phyloP scores from a whole-genome alignment of 1,140 invertebrate genomes.

The Meloidogyne hapla region DNA sequence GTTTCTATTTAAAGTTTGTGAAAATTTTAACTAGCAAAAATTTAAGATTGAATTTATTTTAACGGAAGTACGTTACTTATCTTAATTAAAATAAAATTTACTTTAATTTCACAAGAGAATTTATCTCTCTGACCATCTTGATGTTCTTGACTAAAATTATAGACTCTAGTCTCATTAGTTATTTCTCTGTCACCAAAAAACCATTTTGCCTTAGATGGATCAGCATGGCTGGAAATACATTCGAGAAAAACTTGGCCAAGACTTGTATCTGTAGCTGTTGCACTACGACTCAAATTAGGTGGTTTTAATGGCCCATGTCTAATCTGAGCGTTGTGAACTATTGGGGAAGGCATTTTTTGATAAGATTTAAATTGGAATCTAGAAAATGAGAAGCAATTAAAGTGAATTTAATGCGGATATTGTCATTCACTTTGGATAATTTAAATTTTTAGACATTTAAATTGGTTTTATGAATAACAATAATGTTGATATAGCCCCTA shows the following conservation, averaged over 20 bases:
- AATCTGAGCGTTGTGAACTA: constrained; percentile 26
- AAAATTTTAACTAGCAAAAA: too few species aligned
- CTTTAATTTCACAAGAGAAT: constrained; percentile 28
- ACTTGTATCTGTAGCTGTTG: constrained; percentile 9
- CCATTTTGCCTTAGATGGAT: constrained; percentile 19
- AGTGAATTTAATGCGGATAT: neutral
- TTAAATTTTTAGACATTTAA: too few species aligned
- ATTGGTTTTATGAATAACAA: too few species aligned
- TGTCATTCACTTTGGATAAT: neutral
- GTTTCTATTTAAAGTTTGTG: too few species aligned
- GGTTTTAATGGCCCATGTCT: constrained; percentile 27
- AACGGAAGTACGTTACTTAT: too few species aligned
- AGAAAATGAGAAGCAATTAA: neutral
- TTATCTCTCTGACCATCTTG: constrained; percentile 21
- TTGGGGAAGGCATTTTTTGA: constrained; percentile 19
- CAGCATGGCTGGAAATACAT: constrained; percentile 19
- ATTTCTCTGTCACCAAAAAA: constrained; percentile 20
- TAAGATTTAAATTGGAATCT: neutral
- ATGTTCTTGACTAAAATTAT: constrained; percentile 19
- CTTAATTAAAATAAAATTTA: neutral
- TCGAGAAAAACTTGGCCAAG: constrained; percentile 27
- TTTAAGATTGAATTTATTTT: too few species aligned
- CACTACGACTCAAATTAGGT: constrained; percentile 14
- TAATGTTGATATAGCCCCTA: too few species aligned
- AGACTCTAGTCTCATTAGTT: constrained; percentile 6